Evolutionary conservation across 2,113 vertebrate genomes (phyloP), one percentile per base, ranked within the genome.

Genomic region (Neomonachus schauinslandi): DNA sequence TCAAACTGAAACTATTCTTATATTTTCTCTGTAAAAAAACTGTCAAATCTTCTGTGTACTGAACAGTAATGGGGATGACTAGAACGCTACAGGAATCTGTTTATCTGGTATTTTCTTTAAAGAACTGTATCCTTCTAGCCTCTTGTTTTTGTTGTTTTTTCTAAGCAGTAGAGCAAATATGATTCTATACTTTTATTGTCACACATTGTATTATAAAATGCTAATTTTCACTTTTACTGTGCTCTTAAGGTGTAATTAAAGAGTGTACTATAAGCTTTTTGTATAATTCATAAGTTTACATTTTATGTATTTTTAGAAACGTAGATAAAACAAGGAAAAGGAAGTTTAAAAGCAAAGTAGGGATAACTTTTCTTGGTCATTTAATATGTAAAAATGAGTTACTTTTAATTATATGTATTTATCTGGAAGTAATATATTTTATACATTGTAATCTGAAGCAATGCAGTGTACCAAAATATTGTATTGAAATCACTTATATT

Each of bases 291-390:
- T 83, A 49, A 42, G 12, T 67, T 80, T 95, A 10, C 28, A 57
- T 72, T 94, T 59, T 85, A 76, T 42, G n/a, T 71, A 84, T 51
- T 53, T 95, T 96, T 91, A 94, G 65, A 82, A 84, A 81, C 39
- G 59, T 71, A 18, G 5, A 63, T 94, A 87, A 90, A 83, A 84
- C 11, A 69, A n/a, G n/a, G 8, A 59, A 86, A 89, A 89, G 36
- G 33, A 95, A 86, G 4, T 72, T 19, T 74, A 51, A 95, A 91
- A 76, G n/a, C 5, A 96, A 97, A 95, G 49, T 85, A n/a, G 46
- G 8, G 89, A 72, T 59, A 83, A 53, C 21, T 76, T 92, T 94
- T 36, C 28, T 91, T 89, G 76, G 51, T 57, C 24, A 61, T 85
- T 97, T 95, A 86, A 74, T 74, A 72, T 53, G 2, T 74, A 57